These are phyloP conservation scores for Cromileptes altivelis DNA, from an alignment of 2,113 vertebrate species.

Conservation along the genomic window DNA sequence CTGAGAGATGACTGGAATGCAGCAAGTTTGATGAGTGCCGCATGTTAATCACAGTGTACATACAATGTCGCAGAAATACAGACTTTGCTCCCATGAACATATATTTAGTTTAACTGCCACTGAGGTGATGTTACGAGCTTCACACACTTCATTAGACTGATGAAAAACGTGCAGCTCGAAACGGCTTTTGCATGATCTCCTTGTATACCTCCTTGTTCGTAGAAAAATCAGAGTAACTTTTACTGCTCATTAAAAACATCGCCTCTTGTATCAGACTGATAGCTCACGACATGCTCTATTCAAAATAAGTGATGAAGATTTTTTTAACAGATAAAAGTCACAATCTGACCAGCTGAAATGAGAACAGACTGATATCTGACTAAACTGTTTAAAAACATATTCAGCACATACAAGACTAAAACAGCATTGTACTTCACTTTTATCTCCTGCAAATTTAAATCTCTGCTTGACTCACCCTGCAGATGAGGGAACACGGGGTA, in stretches of 20 bases:
- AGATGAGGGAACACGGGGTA: slow-evolving; percentile 82
- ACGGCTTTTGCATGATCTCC: too few species aligned
- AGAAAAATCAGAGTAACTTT: neutral
- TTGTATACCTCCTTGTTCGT: too few species aligned
- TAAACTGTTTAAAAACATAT: neutral
- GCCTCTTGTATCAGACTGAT: neutral
- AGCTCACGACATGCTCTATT: neutral
- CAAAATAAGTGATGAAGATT: neutral
- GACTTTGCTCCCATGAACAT: too few species aligned
- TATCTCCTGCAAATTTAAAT: neutral
- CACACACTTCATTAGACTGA: too few species aligned
- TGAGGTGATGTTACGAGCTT: too few species aligned
- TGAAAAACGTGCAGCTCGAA: too few species aligned
- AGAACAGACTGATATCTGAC: neutral
- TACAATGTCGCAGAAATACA: neutral
- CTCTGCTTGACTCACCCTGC: slow-evolving; percentile 80
- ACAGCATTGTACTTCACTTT: neutral
- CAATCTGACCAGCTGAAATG: neutral
- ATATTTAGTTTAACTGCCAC: too few species aligned
- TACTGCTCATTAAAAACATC: neutral
- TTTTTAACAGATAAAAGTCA: neutral
- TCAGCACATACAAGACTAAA: neutral
- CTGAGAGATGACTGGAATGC: neutral
- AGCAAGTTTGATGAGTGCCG: slow-evolving; percentile 10
- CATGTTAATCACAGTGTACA: neutral